These are phyloP conservation scores for Schizopygopsis pylzovi DNA, from an alignment of 2,797 vertebrate genomes.

Conservation along the genomic window DNA sequence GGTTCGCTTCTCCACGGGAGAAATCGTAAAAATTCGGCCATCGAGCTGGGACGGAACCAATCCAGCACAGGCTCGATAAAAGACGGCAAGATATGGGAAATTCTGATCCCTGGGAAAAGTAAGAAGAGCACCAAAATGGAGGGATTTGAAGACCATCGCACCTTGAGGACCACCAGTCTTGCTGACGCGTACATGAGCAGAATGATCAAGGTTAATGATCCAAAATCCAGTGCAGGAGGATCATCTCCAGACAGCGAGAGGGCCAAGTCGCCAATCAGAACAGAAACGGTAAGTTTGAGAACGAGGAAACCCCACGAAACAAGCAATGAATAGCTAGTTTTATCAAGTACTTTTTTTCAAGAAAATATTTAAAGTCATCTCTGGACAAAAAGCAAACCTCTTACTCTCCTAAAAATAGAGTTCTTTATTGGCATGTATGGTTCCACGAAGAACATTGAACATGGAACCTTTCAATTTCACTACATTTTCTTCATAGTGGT, in stretches of 20 bases:
- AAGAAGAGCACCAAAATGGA: constrained; percentile 87
- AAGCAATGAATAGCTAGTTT: neutral
- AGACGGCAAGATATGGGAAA: constrained; percentile 82
- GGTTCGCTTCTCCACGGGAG: constrained; percentile 77
- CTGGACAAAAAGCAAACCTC: neutral
- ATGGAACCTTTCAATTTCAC: neutral
- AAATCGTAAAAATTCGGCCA: constrained; percentile 89
- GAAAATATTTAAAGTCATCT: too few relatives aligned
- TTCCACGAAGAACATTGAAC: neutral
- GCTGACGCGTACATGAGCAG: constrained; percentile 90
- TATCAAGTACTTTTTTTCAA: neutral
- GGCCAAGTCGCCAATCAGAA: constrained; percentile 77
- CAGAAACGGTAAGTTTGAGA: constrained; percentile 77
- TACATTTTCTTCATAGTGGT: neutral
- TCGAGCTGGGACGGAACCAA: constrained; percentile 75
- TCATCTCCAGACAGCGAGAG: constrained; percentile 77
- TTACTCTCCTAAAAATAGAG: neutral
- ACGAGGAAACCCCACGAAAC: neutral
- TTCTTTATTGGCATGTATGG: neutral
- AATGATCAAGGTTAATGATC: constrained; percentile 94
- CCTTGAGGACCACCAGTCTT: constrained; percentile 74
- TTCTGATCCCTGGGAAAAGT: constrained; percentile 83
- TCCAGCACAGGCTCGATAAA: constrained; percentile 67
- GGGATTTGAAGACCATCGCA: constrained; percentile 76
- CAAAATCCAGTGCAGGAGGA: constrained; percentile 74